Base-by-base conservation (phyloP, 2,888 invertebrate genomes). In the Pseudanteris insignis region DNA sequence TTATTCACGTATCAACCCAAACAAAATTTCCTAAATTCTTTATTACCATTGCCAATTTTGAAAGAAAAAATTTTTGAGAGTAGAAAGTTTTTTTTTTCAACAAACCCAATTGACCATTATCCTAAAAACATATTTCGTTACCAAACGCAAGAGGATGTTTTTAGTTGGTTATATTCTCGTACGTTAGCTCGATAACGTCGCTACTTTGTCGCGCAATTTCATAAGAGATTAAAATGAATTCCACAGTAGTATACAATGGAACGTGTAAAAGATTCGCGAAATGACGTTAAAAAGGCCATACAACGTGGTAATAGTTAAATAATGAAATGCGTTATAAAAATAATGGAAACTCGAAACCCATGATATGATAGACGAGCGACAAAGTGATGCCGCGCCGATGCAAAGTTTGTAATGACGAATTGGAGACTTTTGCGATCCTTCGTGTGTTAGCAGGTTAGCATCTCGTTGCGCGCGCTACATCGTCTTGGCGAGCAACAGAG, bases 401-500 rank as follows among this genome's bases (percentile, higher is more conserved):
- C 34, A 46, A 41, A 47, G 34, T 48, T 46, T 47, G 47, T 48
- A 57, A 61, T 48, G 62, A 58, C 37, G 57, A 47, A 60, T 47
- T 32, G 44, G 43, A 36, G 43, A 51, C n/a, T n/a, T n/a, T 24
- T 30, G 26, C 57, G 38, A 40, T 51, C 11, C 53, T 53, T 43
- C 62, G 36, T 47, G 38, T 53, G n/a, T n/a, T n/a, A 34, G 44
- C 36, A 37, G 43, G 62, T 62, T 62, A 62, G 55, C 62, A 62
- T 62, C 57, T 47, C 55, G 62, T 55, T 62, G 24, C 14, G 28
- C 32, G 30, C 15, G 44, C 40, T 29, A 58, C 58, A 50, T 63
- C 63, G 54, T 54, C 63, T 58, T 54, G 58, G 44, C 44, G 38
- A 34, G 63, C 63, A 63, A 32, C 63, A 25, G 63, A 63, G 63